Evolutionary conservation across 2,888 invertebrate species (phyloP), one percentile per base, ranked within the genome.

Genomic region (Stenotaenia linearis): DNA sequence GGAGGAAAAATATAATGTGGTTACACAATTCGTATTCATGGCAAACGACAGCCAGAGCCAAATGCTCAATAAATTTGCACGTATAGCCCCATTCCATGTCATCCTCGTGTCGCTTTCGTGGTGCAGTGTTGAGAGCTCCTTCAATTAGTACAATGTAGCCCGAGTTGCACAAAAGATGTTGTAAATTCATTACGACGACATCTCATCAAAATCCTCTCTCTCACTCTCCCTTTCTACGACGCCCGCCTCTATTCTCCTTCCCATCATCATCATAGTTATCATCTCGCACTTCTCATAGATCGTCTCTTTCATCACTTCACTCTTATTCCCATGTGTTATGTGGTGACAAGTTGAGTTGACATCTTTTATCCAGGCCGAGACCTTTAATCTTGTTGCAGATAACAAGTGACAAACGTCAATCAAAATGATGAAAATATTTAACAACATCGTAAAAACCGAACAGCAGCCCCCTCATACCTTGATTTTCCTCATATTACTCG

Each of bases 1-100:
- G 15, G 37, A 37, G 37, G 37, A 37, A 37, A 37, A 37, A 75
- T 28, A 75, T 75, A 30, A 75, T 75, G 75, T 75, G 75, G 25
- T 75, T 75, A 75, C 75, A 75, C 23, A 25, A 75, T 75, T 75
- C 75, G 75, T 75, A 75, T 75, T 75, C 75, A 75, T 75, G 75
- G 75, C 25, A 61, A 75, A 37, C 37, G 37, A 37, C 37, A 37
- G 37, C 37, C 37, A 37, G 37, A 37, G 37, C 37, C 37, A 37
- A 37, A 37, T 37, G 37, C 37, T 15, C 37, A 37, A 37, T 37
- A 37, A 37, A 37, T 37, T 37, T 37, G 37, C 37, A 37, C 37
- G 37, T 37, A 37, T 37, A 37, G 37, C 37, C 37, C 37, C 37
- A 37, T 37, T 37, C 37, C 37, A 37, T 37, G 37, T 37, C 37